Base-by-base conservation (phyloP, 2,113 vertebrate genomes). In the Hippocampus barbouri region DNA sequence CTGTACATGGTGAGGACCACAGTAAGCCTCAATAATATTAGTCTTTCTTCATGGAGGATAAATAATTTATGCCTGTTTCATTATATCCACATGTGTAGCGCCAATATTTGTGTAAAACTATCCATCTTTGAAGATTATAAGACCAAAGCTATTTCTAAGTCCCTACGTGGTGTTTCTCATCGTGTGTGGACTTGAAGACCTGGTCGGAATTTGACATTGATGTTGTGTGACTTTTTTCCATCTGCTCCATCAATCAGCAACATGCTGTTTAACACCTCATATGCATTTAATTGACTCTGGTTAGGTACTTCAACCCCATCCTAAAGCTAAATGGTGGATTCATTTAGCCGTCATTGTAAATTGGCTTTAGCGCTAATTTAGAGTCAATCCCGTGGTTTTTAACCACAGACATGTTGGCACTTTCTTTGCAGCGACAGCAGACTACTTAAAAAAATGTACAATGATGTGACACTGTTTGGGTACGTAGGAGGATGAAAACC, bases 251-350 rank as follows among this genome's bases (percentile, higher is more conserved):
- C 83, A 59, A 79, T 89, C 86, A 86, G 75, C 20, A 45, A 21
- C 49, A 54, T 70, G 38, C 75, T 66, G 69, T 68, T 70, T 85
- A 85, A 75, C 72, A 63, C 78, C 69, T 76, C 38, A 57, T 82
- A 80, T 88, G 90, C 83, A 87, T 89, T 79, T 82, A 88, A 87
- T 81, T 63, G 66, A 66, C 73, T 80, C 43, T 16, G 41, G 71
- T 89, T 83, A 82, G 88, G 82, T 74, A 79, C 68, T 81, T 80
- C 74, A 83, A 85, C 73, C 23, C 60, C 72, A 70, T 72, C 72
- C 80, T 71, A 74, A 75, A 88, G 81, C 70, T 68, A 83, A 66
- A 73, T 54, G 83, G 45, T 64, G 66, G 80, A 81, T 80, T 76
- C 82, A 88, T 71, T 67, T 59, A 49, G 60, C 38, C 30, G 81